A percentile compares a stretch with the other conserved stretches of the same genome.
Conservation (phyloP, 2,113 vertebrate genomes). For the Climacteris rufus region DNA sequence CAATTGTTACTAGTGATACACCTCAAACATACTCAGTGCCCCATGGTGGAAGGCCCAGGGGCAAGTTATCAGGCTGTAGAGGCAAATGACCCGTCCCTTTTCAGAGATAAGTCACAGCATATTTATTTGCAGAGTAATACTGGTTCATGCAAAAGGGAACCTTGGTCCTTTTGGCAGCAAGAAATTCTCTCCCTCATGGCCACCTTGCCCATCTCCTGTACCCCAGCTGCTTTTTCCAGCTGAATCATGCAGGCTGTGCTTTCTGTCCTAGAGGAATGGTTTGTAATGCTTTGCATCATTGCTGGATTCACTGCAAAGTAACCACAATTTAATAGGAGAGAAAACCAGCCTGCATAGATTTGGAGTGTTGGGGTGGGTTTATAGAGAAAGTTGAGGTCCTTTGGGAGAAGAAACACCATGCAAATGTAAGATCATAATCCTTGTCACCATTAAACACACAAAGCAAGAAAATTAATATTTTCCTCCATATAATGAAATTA, state of each 20-base stretch:
- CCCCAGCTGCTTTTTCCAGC: neutral
- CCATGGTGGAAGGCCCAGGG: neutral
- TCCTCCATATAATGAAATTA: neutral
- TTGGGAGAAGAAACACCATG: neutral
- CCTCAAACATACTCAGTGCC: too few species aligned
- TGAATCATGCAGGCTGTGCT: neutral
- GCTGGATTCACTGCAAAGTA: neutral
- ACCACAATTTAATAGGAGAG: accelerated
- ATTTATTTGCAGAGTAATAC: neutral
- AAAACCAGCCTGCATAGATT: accelerated
- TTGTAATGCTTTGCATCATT: neutral
- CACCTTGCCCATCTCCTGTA: neutral
- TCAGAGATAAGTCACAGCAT: neutral
- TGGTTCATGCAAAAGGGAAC: neutral
- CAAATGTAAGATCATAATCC: neutral
- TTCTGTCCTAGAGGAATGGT: neutral
- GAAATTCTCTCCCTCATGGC: neutral
- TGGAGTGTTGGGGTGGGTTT: neutral
- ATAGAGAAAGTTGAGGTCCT: neutral
- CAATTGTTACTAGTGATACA: accelerated
- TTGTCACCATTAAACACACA: neutral
- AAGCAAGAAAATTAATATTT: neutral
- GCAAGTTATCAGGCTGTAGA: accelerated
- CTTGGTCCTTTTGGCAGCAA: neutral
- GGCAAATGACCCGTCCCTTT: neutral